These are phyloP conservation scores for Lottia scabra DNA, from an alignment of 2,888 invertebrate species.

Conservation along the genomic window DNA sequence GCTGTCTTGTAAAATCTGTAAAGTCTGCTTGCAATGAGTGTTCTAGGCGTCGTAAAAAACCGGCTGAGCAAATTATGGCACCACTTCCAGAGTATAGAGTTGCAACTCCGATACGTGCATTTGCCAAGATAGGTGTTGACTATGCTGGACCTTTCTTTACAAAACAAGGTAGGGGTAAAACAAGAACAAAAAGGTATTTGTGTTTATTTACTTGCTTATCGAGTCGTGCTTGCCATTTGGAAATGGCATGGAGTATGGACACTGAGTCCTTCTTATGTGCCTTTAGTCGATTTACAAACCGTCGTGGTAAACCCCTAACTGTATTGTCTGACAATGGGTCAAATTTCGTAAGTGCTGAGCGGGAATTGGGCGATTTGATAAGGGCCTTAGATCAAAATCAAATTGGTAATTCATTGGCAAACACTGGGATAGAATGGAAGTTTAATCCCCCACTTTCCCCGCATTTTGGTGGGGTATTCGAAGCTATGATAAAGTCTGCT, in stretches of 20 bases:
- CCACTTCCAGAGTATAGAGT: constrained; percentile 21
- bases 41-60: background rate
- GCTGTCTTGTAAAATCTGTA: constrained; percentile 16
- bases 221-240: constrained; percentile 21
- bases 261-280: constrained; percentile 18
- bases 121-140: constrained; percentile 20
- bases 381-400: constrained; percentile 19
- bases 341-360: constrained; percentile 14
- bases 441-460: constrained; percentile 38
- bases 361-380: constrained; percentile 18
- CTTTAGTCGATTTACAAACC: constrained; percentile 13
- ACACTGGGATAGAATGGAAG: constrained; percentile 21
- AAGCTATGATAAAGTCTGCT: constrained; percentile 33
- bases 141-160: constrained; percentile 26
- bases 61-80: constrained; percentile 18
- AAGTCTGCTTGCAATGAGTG: constrained; percentile 8
- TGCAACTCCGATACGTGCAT: constrained; percentile 18
- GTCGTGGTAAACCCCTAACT: constrained; percentile 13
- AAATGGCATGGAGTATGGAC: constrained; percentile 6
- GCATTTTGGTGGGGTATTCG: constrained; percentile 36
- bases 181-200: constrained; percentile 27
- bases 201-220: constrained; percentile 26
- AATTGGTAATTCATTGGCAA: constrained; percentile 17
- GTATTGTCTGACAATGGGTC: constrained; percentile 20
- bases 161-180: constrained; percentile 22